These are phyloP conservation scores for Uloborus plumipes DNA, from an alignment of 2,888 invertebrate species.

Conservation along the genomic window DNA sequence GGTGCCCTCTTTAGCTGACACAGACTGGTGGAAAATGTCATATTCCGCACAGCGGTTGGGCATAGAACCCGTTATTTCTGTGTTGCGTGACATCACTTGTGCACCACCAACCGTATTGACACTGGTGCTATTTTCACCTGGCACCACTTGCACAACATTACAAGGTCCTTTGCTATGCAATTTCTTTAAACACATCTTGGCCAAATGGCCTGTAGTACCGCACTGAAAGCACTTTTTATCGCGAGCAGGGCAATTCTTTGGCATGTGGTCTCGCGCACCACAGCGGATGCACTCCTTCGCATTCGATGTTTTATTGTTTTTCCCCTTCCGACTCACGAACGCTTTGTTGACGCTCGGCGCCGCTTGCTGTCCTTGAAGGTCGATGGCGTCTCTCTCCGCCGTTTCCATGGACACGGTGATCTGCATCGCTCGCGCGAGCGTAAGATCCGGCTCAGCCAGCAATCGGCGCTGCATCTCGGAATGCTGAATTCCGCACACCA, in stretches of 20 bases:
- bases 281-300: background rate
- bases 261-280: background rate
- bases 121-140: background rate
- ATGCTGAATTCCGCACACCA: constrained; percentile 1
- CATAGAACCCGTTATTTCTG: too few species aligned
- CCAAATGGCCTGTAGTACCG: background rate
- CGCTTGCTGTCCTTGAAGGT: too few species aligned
- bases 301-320: background rate
- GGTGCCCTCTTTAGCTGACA: background rate
- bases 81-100: too few species aligned
- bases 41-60: background rate
- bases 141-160: background rate
- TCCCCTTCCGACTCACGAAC: background rate
- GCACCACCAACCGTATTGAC: too few species aligned
- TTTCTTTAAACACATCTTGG: constrained; percentile 7
- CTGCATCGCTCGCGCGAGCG: background rate
- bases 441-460: background rate
- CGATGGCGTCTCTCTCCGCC: background rate
- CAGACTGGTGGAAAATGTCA: background rate
- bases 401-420: constrained; percentile 8
- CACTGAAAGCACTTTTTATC: constrained; percentile 4
- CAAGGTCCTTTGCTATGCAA: background rate
- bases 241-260: background rate
- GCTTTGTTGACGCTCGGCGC: background rate
- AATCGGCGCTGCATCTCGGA: background rate